These are phyloP conservation scores for Colistium nudipinnis DNA, from an alignment of 2,113 vertebrate genomes.

Conservation along the genomic window DNA sequence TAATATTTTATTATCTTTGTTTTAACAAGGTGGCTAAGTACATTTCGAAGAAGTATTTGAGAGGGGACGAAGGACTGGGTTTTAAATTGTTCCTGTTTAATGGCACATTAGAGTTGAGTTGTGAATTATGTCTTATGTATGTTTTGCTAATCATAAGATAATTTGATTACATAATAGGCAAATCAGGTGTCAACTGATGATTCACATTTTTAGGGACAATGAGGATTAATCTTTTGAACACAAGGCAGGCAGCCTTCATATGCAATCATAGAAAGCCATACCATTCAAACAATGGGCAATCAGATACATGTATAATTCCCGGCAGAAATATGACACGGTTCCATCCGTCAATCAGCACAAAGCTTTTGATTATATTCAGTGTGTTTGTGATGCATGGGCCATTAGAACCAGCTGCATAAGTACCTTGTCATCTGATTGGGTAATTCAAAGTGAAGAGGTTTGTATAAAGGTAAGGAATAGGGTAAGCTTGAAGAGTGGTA, in stretches of 20 bases:
- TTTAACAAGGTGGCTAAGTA: too few relatives aligned
- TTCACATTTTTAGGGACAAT: background rate
- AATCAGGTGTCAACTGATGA: background rate
- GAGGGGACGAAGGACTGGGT: too few relatives aligned
- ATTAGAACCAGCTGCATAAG: background rate
- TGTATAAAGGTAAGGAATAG: too few relatives aligned
- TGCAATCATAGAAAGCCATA: background rate
- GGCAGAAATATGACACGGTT: background rate
- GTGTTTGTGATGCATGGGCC: background rate
- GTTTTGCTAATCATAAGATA: too few relatives aligned
- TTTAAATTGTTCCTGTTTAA: too few relatives aligned
- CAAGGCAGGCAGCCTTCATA: background rate
- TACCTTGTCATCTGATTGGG: slow-evolving; percentile 46
- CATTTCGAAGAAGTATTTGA: too few relatives aligned
- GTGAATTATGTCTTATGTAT: too few relatives aligned
- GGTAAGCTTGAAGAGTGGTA: too few relatives aligned
- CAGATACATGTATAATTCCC: slow-evolving; percentile 25
- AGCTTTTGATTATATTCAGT: slow-evolving; percentile 43
- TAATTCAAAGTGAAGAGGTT: slow-evolving; percentile 42
- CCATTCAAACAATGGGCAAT: slow-evolving; percentile 52
- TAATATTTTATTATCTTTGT: too few relatives aligned
- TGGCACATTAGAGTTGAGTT: too few relatives aligned
- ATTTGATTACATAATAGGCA: too few relatives aligned
- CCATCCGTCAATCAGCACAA: slow-evolving; percentile 22
- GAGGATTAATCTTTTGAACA: slow-evolving; percentile 9